These are phyloP conservation scores for Parotocinclus haroldoi DNA, from an alignment of 2,797 vertebrate species.

Conservation along the genomic window DNA sequence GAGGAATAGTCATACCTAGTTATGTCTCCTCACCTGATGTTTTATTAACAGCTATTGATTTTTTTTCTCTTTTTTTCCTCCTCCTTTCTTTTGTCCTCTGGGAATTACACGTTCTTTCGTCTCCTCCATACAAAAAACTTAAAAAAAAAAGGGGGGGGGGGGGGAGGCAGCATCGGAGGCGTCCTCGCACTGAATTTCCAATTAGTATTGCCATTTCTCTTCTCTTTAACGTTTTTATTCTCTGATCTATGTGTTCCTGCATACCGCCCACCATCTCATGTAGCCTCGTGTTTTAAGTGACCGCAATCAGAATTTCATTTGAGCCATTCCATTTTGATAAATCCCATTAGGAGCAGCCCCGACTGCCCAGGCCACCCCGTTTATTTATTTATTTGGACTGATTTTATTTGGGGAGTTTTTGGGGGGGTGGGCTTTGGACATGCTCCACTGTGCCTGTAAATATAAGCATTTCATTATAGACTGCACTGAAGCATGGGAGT, in stretches of 20 bases:
- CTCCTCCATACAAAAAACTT: constrained; percentile 8
- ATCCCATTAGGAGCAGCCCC: constrained; percentile 93
- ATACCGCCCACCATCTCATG: constrained; percentile 67
- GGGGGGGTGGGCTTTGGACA: constrained; percentile 84
- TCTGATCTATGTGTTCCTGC: constrained; percentile 44
- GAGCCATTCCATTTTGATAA: constrained; percentile 94
- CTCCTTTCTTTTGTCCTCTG: constrained; percentile 56
- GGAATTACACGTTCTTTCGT: constrained; percentile 24
- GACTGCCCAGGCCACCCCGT: constrained; percentile 79
- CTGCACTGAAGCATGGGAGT: constrained; percentile 92
- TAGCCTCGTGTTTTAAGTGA: constrained; percentile 93
- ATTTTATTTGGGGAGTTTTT: constrained; percentile 85
- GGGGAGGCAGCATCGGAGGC: constrained; percentile 79
- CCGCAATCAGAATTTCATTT: constrained; percentile 92
- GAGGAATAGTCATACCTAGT: constrained; percentile 90
- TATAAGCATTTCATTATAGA: constrained; percentile 99
- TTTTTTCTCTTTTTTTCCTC: constrained; percentile 75
- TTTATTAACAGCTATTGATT: constrained; percentile 99
- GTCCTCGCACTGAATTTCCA: constrained; percentile 77
- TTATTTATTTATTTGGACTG: constrained; percentile 84
- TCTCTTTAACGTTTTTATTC: constrained; percentile 2
- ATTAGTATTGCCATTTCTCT: constrained; percentile 39
- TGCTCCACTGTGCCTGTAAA: constrained; percentile 95
- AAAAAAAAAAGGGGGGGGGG: no score
- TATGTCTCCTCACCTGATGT: constrained; percentile 96